These are phyloP conservation scores for Phalloptychus januarius DNA, from an alignment of 2,797 vertebrate genomes.

Conservation along the genomic window DNA sequence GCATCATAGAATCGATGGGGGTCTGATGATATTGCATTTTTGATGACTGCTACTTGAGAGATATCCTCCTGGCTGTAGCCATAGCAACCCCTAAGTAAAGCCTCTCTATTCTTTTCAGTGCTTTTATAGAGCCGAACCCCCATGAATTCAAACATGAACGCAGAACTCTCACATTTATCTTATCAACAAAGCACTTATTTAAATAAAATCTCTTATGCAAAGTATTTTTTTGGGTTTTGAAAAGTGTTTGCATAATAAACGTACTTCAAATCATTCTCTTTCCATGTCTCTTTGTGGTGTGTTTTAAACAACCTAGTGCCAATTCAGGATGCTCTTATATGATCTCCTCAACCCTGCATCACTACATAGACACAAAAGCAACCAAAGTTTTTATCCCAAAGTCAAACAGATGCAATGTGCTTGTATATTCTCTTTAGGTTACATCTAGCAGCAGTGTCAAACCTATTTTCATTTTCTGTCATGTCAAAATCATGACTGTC, in stretches of 20 bases:
- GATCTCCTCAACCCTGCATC: neutral
- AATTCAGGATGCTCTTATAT: neutral
- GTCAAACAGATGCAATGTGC: neutral
- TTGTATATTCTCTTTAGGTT: neutral
- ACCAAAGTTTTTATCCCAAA: neutral
- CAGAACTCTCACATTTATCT: constrained; percentile 13
- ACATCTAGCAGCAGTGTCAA: neutral
- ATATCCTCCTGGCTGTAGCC: constrained; percentile 26
- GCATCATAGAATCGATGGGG: constrained; percentile 13
- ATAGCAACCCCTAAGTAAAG: constrained; percentile 29
- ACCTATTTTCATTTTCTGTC: too few relatives aligned
- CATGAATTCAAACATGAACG: constrained; percentile 25
- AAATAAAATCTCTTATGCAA: neutral
- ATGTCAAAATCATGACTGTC: too few relatives aligned
- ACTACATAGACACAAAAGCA: neutral
- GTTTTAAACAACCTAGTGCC: neutral
- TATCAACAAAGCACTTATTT: neutral
- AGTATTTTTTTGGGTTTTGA: neutral
- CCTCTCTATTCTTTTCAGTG: constrained; percentile 7
- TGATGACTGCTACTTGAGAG: constrained; percentile 20
- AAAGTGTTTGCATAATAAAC: neutral
- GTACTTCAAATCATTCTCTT: neutral
- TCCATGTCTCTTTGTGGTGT: neutral
- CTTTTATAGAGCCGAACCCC: constrained; percentile 8
- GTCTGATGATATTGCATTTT: constrained; percentile 23